Evolutionary conservation across 2,888 invertebrate genomes (phyloP).

Genomic region (Dione vanillae): DNA sequence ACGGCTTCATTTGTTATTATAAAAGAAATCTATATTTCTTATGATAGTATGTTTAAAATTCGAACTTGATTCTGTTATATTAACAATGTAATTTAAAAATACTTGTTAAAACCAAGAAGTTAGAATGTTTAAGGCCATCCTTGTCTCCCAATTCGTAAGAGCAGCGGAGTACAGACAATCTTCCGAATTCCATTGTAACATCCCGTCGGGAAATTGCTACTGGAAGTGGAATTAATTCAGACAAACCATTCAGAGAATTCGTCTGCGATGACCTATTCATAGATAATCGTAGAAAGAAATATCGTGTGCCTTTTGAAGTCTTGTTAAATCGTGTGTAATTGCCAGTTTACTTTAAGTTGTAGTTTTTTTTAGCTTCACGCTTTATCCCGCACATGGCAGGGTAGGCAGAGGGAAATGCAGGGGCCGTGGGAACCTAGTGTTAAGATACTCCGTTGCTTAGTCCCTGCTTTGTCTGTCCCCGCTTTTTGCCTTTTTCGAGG

Average conservation of each 20-base stretch:
- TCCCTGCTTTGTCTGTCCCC: too few species aligned
- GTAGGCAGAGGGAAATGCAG: too few species aligned
- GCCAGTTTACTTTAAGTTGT: background rate
- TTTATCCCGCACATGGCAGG: too few species aligned
- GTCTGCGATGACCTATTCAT: constrained; percentile 24
- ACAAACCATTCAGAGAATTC: constrained; percentile 53
- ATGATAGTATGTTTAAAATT: too few species aligned
- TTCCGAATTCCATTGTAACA: constrained; percentile 61
- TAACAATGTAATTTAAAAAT: background rate
- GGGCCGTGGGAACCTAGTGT: too few species aligned
- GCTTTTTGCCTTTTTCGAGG: too few species aligned
- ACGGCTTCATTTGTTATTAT: too few species aligned
- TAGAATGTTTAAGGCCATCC: constrained; percentile 26
- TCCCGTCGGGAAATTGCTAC: constrained; percentile 64
- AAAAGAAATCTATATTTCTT: too few species aligned
- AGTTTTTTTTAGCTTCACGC: too few species aligned
- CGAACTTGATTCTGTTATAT: too few species aligned
- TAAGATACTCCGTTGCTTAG: too few species aligned
- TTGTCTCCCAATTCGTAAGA: constrained; percentile 34
- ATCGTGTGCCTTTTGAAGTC: background rate
- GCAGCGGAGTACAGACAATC: constrained; percentile 48
- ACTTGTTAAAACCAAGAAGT: background rate
- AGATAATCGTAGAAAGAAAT: constrained; percentile 12
- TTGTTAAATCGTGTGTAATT: background rate
- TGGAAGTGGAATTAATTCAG: constrained; percentile 52